Percentiles rank a stretch among this genome's conserved stretches.
Conservation (phyloP, 1,140 invertebrate genomes). For the Neotoxoptera formosana region DNA sequence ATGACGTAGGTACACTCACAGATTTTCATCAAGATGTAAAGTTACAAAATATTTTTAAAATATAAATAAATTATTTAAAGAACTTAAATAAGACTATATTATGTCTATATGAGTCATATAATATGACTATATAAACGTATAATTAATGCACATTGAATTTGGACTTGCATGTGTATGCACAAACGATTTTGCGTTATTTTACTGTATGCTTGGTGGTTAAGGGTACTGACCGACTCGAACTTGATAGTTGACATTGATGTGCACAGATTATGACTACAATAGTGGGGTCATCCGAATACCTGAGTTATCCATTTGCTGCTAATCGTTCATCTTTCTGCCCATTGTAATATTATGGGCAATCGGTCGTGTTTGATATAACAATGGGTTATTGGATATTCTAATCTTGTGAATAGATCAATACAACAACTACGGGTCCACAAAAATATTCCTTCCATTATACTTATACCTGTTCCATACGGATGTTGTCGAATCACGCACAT, state of each 20-base stretch:
- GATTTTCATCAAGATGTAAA: too few species aligned
- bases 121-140: too few species aligned
- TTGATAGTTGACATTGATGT: conserved; percentile 36
- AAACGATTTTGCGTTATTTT: background rate
- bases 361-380: conserved; percentile 29
- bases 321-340: conserved; percentile 34
- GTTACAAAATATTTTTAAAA: too few species aligned
- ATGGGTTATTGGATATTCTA: conserved; percentile 49
- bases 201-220: background rate
- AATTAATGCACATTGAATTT: background rate
- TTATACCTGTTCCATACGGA: background rate
- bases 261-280: background rate
- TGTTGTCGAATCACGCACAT: background rate
- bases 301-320: conserved; percentile 13
- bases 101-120: too few species aligned
- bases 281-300: conserved; percentile 11
- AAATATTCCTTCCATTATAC: background rate
- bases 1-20: too few species aligned
- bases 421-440: background rate
- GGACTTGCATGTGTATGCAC: background rate
- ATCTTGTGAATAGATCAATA: conserved; percentile 20
- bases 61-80: too few species aligned
- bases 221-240: conserved; percentile 27
- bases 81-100: too few species aligned
- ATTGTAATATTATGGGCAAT: conserved; percentile 32